Conservation (phyloP, 2,113 vertebrate species). For the Rhabdomys dilectus region DNA sequence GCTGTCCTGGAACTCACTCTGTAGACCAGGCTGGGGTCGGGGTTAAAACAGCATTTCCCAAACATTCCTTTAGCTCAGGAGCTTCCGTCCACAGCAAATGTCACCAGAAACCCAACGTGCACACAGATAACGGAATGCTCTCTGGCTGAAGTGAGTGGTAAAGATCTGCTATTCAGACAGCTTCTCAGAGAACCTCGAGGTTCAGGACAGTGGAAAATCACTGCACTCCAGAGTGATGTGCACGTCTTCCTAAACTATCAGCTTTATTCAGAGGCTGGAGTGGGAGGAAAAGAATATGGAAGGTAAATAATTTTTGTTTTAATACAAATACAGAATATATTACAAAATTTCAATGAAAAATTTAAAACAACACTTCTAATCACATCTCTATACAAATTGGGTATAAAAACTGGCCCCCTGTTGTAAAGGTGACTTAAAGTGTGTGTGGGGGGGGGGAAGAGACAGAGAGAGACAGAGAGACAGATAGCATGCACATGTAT, state of each 20-base stretch:
- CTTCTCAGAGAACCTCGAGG: background rate
- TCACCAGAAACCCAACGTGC: background rate
- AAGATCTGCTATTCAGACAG: background rate
- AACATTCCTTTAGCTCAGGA: background rate
- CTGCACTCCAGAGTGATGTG: background rate
- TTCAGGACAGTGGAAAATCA: background rate
- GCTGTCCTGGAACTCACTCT: no score
- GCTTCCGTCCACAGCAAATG: background rate
- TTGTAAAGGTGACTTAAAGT: background rate
- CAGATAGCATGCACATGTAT: background rate
- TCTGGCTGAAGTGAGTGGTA: background rate
- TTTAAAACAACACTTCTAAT: background rate
- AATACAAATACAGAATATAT: conserved; percentile 14
- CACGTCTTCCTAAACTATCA: background rate
- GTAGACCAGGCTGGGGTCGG: background rate
- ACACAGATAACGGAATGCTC: background rate
- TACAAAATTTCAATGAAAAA: conserved; percentile 8
- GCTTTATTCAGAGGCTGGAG: background rate
- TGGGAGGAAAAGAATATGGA: background rate
- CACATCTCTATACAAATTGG: background rate
- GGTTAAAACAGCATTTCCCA: conserved; percentile 4
- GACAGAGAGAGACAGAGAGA: no score
- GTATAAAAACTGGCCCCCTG: background rate
- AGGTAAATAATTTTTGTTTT: background rate
- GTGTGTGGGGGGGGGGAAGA: background rate